phyloP scores from a whole-genome alignment of 2,113 vertebrate genomes.

The Rhinoptilus africanus region DNA sequence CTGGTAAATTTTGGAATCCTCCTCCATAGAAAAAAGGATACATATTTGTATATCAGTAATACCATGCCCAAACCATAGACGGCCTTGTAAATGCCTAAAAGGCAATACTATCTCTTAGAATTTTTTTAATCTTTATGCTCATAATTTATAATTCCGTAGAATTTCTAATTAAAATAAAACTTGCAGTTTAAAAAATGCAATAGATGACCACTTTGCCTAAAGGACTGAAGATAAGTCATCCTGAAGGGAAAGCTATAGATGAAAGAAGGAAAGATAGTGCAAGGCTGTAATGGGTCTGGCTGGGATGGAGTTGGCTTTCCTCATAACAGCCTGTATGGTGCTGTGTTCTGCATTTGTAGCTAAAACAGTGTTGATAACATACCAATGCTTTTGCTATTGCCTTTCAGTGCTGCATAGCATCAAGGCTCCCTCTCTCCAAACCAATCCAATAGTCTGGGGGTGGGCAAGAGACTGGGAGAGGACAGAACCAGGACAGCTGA shows the following conservation, averaged over 20 bases:
- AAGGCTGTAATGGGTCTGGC: not conserved
- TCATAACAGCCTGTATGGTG: not conserved
- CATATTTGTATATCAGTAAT: not conserved
- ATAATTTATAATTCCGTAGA: not conserved
- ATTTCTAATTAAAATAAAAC: not conserved
- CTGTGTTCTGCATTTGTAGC: not conserved
- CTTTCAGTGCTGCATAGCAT: not conserved
- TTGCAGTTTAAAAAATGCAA: too few relatives aligned
- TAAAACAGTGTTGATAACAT: not conserved
- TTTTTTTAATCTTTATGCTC: not conserved
- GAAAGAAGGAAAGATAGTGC: not conserved
- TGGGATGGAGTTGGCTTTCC: not conserved
- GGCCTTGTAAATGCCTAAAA: not conserved
- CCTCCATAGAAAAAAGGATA: not conserved
- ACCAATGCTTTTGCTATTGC: not conserved
- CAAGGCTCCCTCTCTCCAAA: not conserved
- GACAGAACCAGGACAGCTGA: not conserved
- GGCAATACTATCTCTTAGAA: fast-evolving
- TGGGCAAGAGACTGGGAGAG: not conserved
- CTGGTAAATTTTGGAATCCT: not conserved
- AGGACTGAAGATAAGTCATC: not conserved
- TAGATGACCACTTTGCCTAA: not conserved
- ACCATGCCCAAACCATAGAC: not conserved
- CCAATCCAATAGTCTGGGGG: not conserved
- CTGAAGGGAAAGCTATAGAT: not conserved